Conservation (phyloP, 2,113 vertebrate species). For the Salvelinus alpinus region DNA sequence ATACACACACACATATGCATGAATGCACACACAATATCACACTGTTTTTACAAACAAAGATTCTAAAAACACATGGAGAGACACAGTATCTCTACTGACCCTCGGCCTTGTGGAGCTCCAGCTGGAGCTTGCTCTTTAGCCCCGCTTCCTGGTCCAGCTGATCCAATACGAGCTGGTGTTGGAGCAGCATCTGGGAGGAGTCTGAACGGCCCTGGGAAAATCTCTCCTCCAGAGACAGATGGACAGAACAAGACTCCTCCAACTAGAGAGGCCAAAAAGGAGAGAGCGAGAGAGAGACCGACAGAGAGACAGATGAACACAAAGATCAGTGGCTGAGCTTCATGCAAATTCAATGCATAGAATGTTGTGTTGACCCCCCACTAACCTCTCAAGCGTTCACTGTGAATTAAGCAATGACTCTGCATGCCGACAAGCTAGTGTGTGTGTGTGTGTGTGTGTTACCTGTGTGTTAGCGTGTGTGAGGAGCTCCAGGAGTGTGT, state of each 20-base stretch:
- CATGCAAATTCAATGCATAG: background rate
- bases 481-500: slow-evolving; percentile 85
- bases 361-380: too few relatives aligned
- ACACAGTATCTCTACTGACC: slow-evolving; percentile 64
- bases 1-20: background rate
- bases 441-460: background rate
- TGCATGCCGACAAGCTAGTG: background rate
- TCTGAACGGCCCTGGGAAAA: slow-evolving; percentile 77
- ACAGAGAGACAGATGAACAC: background rate
- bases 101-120: slow-evolving; percentile 88
- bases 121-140: slow-evolving; percentile 76
- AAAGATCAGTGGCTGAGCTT: background rate
- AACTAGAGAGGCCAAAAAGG: slow-evolving; percentile 65
- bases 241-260: slow-evolving; percentile 81
- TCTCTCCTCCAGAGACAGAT: slow-evolving; percentile 78
- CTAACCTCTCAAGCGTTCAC: too few relatives aligned
- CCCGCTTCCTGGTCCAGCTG: slow-evolving; percentile 78
- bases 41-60: background rate
- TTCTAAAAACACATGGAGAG: background rate
- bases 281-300: too few relatives aligned
- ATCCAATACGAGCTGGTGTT: slow-evolving; percentile 81
- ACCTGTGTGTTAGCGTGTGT: slow-evolving; percentile 85
- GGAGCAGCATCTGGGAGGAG: slow-evolving; percentile 73
- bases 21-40: background rate
- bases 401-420: background rate